A percentile compares a stretch with the other conserved stretches of the same genome.
phyloP scores from a whole-genome alignment of 2,113 vertebrate species.

The Tyto alba region DNA sequence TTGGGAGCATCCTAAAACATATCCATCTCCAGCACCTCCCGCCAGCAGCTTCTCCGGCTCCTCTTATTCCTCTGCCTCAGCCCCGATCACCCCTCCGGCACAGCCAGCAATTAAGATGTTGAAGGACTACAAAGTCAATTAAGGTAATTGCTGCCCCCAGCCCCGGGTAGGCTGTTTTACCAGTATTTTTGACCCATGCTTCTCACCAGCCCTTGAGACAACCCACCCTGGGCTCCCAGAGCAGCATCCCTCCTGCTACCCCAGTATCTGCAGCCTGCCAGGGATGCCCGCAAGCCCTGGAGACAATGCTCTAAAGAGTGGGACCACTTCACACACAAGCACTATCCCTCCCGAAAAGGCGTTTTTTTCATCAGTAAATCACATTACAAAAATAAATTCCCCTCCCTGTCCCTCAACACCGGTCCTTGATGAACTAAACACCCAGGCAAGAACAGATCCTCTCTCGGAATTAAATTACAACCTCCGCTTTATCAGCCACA shows the following conservation, averaged over 20 bases:
- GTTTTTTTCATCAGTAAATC: not conserved
- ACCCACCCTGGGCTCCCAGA: not conserved
- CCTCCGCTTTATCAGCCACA: conserved; percentile 5
- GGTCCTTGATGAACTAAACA: not conserved
- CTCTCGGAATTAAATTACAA: not conserved
- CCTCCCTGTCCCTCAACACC: fast-evolving
- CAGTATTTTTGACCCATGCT: fast-evolving
- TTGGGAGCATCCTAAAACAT: not conserved
- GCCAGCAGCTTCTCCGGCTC: not conserved
- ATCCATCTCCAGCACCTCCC: not conserved
- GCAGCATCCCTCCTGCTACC: not conserved
- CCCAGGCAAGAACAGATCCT: not conserved
- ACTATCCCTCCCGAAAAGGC: not conserved
- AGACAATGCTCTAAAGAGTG: fast-evolving
- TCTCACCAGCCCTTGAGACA: not conserved
- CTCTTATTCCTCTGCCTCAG: fast-evolving
- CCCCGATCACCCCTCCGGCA: fast-evolving
- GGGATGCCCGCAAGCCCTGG: fast-evolving
- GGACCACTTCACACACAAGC: fast-evolving
- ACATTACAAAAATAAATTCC: not conserved
- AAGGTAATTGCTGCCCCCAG: not conserved
- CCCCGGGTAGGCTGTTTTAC: fast-evolving
- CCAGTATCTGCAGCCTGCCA: fast-evolving
- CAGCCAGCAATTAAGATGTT: not conserved
- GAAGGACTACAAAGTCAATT: not conserved